These are phyloP conservation scores for Muntiacus reevesi DNA, from an alignment of 2,113 vertebrate genomes.

Conservation along the genomic window DNA sequence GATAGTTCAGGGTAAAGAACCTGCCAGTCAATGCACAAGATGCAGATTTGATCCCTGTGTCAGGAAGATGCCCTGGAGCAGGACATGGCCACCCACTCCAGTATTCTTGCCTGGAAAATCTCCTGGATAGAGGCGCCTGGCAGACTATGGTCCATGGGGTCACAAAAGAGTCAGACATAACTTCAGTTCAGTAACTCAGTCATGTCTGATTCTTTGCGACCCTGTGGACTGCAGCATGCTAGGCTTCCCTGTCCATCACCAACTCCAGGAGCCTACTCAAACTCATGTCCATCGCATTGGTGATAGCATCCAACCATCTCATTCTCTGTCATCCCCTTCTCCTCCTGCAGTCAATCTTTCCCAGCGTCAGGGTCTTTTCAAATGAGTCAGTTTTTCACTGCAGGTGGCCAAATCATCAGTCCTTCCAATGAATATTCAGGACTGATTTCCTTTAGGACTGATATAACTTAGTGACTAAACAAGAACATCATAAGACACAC, in stretches of 20 bases:
- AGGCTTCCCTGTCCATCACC: neutral
- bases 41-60: neutral
- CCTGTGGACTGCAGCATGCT: neutral
- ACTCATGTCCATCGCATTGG: rapidly evolving
- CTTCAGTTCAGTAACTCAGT: neutral
- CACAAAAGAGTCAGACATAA: neutral
- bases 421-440: neutral
- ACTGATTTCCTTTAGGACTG: neutral
- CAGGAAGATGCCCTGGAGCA: neutral
- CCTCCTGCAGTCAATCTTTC: neutral
- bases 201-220: neutral
- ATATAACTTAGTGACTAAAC: neutral
- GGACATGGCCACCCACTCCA: neutral
- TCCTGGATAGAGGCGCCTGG: neutral
- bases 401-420: neutral
- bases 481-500: neutral
- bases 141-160: neutral
- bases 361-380: neutral
- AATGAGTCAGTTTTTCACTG: neutral
- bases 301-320: neutral
- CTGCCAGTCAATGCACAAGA: neutral
- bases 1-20: neutral
- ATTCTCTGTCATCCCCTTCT: neutral
- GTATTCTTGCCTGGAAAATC: neutral
- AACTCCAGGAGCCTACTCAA: neutral